Percentiles rank a stretch among this genome's conserved stretches.
Conservation (phyloP, 2,888 invertebrate genomes). For the Campaea margaritaria region DNA sequence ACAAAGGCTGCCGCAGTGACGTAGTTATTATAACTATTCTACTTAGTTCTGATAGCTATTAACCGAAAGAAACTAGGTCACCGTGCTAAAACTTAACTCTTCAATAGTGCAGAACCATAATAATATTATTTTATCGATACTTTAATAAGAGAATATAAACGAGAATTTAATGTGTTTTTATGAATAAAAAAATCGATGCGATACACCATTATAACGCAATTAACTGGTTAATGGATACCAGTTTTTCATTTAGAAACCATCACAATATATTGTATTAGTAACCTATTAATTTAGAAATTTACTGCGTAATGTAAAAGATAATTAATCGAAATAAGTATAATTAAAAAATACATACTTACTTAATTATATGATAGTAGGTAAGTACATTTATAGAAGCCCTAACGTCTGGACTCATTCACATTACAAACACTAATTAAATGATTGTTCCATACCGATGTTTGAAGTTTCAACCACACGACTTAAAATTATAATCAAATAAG, state of each 20-base stretch:
- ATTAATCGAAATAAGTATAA: no score
- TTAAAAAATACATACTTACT: no score
- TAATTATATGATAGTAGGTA: no score
- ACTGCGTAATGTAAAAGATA: no score
- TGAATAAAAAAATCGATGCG: slow-evolving; percentile 9
- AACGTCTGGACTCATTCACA: neutral
- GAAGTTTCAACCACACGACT: neutral
- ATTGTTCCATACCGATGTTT: no score
- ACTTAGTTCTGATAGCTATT: no score
- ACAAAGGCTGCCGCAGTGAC: no score
- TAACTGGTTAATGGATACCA: neutral
- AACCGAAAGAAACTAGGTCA: neutral
- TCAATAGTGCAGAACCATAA: neutral
- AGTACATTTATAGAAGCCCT: neutral
- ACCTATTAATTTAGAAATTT: neutral
- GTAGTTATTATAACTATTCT: no score
- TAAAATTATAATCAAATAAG: neutral
- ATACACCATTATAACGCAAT: slow-evolving; percentile 6
- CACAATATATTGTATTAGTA: neutral
- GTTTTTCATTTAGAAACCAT: neutral
- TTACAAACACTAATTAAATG: no score
- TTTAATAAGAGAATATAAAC: slow-evolving; percentile 8
- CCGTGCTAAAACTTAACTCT: neutral
- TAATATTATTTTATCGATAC: slow-evolving; percentile 15
- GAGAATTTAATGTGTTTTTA: slow-evolving; percentile 1